Evolutionary conservation across 2,113 vertebrate species (phyloP).

Genomic region (Macquaria australasica): DNA sequence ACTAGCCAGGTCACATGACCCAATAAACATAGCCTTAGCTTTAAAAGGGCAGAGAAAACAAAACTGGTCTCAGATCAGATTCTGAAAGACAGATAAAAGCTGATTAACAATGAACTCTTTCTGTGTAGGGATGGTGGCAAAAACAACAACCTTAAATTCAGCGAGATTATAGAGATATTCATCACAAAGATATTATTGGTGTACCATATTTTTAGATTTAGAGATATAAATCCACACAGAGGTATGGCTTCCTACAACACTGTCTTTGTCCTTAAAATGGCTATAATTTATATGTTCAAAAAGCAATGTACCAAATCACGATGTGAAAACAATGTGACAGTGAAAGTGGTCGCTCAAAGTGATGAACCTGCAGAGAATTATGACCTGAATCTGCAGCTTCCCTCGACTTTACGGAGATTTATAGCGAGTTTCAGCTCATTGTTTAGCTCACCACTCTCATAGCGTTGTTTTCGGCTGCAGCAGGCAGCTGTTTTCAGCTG

Average conservation of each 20-base stretch:
- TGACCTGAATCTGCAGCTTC: not conserved
- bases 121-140: conserved; percentile 12
- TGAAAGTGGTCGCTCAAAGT: not conserved
- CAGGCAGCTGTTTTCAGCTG: no score
- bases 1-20: conserved; percentile 47
- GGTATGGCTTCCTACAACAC: not conserved
- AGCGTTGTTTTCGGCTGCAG: no score
- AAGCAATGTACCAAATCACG: not conserved
- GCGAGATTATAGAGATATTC: conserved; percentile 27
- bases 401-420: not conserved
- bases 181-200: conserved; percentile 13
- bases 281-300: not conserved
- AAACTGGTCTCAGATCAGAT: conserved; percentile 49
- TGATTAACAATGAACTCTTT: conserved; percentile 47
- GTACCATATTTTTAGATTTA: conserved; percentile 1
- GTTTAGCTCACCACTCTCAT: no score
- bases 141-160: conserved; percentile 36
- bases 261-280: not conserved
- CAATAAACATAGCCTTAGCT: conserved; percentile 43
- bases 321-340: not conserved
- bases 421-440: not conserved
- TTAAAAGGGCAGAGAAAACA: conserved; percentile 16
- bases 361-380: not conserved
- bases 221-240: not conserved
- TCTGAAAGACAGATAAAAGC: conserved; percentile 39